Evolutionary conservation across 2,888 invertebrate genomes (phyloP).

Genomic region (Oscheius myriophilus): DNA sequence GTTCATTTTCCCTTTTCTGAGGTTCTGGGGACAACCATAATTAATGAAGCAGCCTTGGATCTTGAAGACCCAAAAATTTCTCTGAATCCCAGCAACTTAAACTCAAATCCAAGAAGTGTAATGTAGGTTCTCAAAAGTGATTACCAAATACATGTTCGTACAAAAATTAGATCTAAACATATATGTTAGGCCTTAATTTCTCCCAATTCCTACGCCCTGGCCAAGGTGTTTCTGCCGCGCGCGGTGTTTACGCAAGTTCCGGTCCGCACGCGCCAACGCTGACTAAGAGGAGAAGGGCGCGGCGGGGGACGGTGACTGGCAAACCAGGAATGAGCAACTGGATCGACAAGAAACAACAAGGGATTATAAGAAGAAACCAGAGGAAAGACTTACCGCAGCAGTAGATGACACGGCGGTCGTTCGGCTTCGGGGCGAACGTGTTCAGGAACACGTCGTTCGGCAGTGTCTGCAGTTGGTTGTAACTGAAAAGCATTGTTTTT

Average conservation of each 20-base stretch:
- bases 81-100: too few relatives aligned
- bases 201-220: slow-evolving; percentile 1
- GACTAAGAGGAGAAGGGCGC: slow-evolving; percentile 23
- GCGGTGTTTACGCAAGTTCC: slow-evolving; percentile 20
- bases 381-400: slow-evolving; percentile 60
- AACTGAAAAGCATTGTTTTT: slow-evolving; percentile 50
- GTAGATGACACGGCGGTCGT: slow-evolving; percentile 69
- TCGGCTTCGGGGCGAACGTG: slow-evolving; percentile 64
- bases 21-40: too few relatives aligned
- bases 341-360: too few relatives aligned
- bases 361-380: background rate
- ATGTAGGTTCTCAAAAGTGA: too few relatives aligned
- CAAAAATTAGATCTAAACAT: background rate
- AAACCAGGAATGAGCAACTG: slow-evolving; percentile 20
- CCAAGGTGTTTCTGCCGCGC: slow-evolving; percentile 22
- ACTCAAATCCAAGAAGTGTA: too few relatives aligned
- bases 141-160: too few relatives aligned
- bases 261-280: slow-evolving; percentile 19
- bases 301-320: slow-evolving; percentile 23
- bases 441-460: slow-evolving; percentile 62
- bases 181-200: background rate
- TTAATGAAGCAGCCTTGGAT: too few relatives aligned
- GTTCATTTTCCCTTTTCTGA: too few relatives aligned
- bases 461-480: slow-evolving; percentile 68
- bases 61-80: too few relatives aligned